Conservation (phyloP, 2,113 vertebrate species). For the Hemiscyllium ocellatum region DNA sequence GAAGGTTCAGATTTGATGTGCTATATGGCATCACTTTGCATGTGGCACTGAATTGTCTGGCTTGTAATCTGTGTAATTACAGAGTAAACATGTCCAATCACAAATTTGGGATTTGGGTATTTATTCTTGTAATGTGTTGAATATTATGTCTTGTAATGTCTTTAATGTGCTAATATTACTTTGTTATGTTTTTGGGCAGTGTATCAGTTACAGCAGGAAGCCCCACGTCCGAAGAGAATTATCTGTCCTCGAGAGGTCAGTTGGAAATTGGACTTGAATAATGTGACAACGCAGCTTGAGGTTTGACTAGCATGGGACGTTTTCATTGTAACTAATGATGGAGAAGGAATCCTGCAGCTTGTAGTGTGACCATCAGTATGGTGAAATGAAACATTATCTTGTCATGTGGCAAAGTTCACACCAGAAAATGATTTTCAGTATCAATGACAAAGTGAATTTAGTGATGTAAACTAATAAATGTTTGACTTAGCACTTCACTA, state of each 20-base stretch:
- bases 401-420: not conserved
- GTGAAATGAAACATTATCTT: not conserved
- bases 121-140: not conserved
- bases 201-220: conserved; percentile 95
- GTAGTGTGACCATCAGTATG: not conserved
- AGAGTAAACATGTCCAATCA: not conserved
- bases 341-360: not conserved
- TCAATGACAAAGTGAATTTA: not conserved
- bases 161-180: conserved; percentile 12
- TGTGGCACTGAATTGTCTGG: no score
- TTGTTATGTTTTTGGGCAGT: conserved; percentile 61
- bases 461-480: not conserved
- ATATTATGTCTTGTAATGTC: not conserved
- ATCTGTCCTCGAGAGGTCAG: conserved; percentile 88
- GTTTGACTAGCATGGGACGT: not conserved
- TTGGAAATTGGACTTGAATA: conserved; percentile 39
- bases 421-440: no score
- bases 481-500: not conserved
- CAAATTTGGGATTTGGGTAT: not conserved
- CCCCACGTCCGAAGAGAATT: conserved; percentile 90
- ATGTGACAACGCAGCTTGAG: not conserved
- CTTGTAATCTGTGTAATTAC: not conserved
- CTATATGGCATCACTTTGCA: not conserved
- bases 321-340: not conserved
- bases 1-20: not conserved